A percentile compares a stretch with the other conserved stretches of the same genome.
Conservation (phyloP, 2,797 vertebrate genomes). For the Poecilia gillii region DNA sequence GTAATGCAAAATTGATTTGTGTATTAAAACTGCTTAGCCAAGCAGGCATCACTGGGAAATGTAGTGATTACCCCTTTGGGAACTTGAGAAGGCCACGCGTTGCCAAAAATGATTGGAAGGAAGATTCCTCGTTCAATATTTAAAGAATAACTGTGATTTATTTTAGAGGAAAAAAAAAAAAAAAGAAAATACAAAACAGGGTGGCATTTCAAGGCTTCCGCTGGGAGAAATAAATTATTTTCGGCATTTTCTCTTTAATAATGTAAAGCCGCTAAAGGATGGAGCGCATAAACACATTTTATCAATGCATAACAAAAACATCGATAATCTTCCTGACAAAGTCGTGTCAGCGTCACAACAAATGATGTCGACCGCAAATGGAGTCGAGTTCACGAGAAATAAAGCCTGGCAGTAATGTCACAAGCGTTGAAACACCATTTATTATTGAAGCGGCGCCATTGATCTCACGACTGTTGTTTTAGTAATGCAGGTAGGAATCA, state of each 20-base stretch:
- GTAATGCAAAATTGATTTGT: conserved; percentile 95
- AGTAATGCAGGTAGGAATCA: not conserved
- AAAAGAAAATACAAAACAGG: not conserved
- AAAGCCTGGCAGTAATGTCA: not conserved
- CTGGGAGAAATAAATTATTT: conserved; percentile 18
- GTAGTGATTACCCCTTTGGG: conserved; percentile 82
- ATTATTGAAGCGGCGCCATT: not conserved
- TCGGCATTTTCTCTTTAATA: conserved; percentile 5
- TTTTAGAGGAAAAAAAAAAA: not conserved
- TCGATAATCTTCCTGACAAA: not conserved
- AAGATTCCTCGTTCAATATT: conserved; percentile 32
- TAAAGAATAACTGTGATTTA: conserved; percentile 11
- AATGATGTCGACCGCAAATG: conserved; percentile 2
- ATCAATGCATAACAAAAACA: not conserved
- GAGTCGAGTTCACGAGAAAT: not conserved
- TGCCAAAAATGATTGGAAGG: conserved; percentile 59
- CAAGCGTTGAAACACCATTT: not conserved
- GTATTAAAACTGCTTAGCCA: conserved; percentile 91
- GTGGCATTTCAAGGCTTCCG: not conserved
- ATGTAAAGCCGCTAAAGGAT: not conserved
- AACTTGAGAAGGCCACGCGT: conserved; percentile 61
- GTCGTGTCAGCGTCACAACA: conserved; percentile 2
- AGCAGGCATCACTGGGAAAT: conserved; percentile 84
- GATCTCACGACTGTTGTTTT: not conserved
- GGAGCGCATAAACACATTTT: not conserved